Evolutionary conservation across 2,113 vertebrate species (phyloP), one percentile per base, ranked within the genome.

Genomic region (Amia ocellicauda): DNA sequence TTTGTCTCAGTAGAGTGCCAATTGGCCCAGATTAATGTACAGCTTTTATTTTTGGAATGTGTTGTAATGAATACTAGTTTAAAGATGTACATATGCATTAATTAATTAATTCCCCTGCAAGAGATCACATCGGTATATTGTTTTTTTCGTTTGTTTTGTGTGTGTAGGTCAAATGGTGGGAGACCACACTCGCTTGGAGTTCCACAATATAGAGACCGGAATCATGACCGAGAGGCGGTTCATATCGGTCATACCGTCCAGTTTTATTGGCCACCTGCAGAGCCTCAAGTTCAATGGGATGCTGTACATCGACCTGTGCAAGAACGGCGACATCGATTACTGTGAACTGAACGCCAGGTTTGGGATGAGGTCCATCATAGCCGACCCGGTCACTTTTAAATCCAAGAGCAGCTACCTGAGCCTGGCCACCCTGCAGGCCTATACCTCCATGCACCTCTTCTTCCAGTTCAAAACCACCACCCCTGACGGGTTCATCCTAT

Each of bases 401-500:
- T 94, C 94, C 42, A 99, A 97, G 78, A 92, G 91, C 85, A 99
- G 96, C 78, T 99, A 97, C 80, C 73, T 99, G 83, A 97, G 93
- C 52, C 66, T 99, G 63, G 91, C 95, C 65, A 99, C 96, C 0
- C 88, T 99, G 61, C 96, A 99, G 82, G 96, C 96, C 2, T 99
- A 98, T 7, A 94, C 91, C 50, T 97, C 94, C 22, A 99, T 99
- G 96, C 95, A 99, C 80, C 94, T 99, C 70, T 99, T 98, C 86
- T 98, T 99, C 67, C 96, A 99, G 85, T 98, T 99, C 80, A 99
- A 99, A 80, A 99, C 94, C 74, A 98, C 93, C 2, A 95, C 95
- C 0, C 81, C 94, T 0, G 96, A 99, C 1, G 96, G 96, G 3
- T 98, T 99, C 82, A 94, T 99, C 73, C 89, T 99, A 56, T 99